Evolutionary conservation across 2,113 vertebrate species (phyloP).

Genomic region (Sinocyclocheilus maitianheensis): DNA sequence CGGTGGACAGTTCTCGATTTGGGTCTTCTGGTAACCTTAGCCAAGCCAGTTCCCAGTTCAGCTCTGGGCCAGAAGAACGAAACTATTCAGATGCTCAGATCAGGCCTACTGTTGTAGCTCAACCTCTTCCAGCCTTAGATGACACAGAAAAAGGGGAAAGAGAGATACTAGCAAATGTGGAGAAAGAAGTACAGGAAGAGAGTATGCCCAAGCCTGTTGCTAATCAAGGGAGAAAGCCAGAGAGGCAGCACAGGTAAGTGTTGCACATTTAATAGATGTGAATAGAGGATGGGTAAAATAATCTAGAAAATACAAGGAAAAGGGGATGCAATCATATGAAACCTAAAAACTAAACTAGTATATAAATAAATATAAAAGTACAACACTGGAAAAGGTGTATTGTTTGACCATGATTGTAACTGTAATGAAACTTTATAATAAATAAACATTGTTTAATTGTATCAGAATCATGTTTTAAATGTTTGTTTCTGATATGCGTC

Average conservation of each 20-base stretch:
- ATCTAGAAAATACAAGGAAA: not conserved
- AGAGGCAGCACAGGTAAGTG: conserved; percentile 61
- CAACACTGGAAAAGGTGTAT: not conserved
- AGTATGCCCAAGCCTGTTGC: conserved; percentile 43
- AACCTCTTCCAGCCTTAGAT: conserved; percentile 66
- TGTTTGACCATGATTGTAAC: not conserved
- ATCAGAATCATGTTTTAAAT: not conserved
- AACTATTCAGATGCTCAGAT: conserved; percentile 64
- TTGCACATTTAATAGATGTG: not conserved
- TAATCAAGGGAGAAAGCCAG: conserved; percentile 43
- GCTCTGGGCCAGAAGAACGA: conserved; percentile 81
- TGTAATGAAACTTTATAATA: not conserved
- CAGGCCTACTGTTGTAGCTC: conserved; percentile 63
- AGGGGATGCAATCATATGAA: not conserved
- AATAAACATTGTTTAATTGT: not conserved
- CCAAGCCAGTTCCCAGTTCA: conserved; percentile 87
- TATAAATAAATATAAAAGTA: not conserved
- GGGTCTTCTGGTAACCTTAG: conserved; percentile 91
- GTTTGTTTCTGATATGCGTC: not conserved
- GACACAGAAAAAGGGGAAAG: conserved; percentile 60
- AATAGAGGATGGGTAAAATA: not conserved
- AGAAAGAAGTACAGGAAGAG: conserved; percentile 59
- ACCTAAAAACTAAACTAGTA: not conserved
- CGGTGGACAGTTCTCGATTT: conserved; percentile 84
- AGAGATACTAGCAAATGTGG: conserved; percentile 55